Base-by-base conservation (phyloP, 2,797 vertebrate species). In the Scarus forsteni region DNA sequence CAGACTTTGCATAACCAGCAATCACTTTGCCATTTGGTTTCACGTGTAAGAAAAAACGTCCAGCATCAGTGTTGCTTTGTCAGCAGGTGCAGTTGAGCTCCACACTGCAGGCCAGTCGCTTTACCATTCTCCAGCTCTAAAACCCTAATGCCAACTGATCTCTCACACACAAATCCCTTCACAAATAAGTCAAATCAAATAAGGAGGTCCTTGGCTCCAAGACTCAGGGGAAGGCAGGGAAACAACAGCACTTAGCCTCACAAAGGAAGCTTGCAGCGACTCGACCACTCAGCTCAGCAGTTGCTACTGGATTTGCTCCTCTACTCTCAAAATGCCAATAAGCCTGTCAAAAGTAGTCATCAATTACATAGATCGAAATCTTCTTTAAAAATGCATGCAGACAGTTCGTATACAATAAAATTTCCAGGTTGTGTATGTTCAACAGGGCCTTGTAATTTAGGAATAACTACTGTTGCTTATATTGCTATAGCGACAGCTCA, bases 401-500 rank as follows among this genome's bases (percentile, higher is more conserved):
- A 34, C 38, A 53, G 36, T 49, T 52, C 59, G 55, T 19, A 51
- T 53, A 44, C 56, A 79, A 84, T 74, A 39, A 42, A 42, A 81
- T 66, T 77, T 71, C 11, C 60, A 67, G 46, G 77, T 49, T 49
- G 11, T 67, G 43, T 74, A 76, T 67, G 70, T 80, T 83, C 54
- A 79, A 75, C 48, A 62, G 51, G 16, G 18, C 46, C 68, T 79
- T 79, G 59, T 75, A 77, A 73, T 71, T 66, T 74, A 16, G 66
- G 66, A 50, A 58, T 64, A 66, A 70, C 56, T 50, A 66, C 63
- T 66, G 48, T 42, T 51, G 36, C 56, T 80, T 69, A 73, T 69
- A 69, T 27, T 40, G 63, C 48, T 63, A 42, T 75, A 70, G 62
- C 65, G 80, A 77, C 66, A 53, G 70, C 60, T 49, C 61, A 66